Conservation (phyloP, 2,113 vertebrate species). For the Paedocypris sp. region DNA sequence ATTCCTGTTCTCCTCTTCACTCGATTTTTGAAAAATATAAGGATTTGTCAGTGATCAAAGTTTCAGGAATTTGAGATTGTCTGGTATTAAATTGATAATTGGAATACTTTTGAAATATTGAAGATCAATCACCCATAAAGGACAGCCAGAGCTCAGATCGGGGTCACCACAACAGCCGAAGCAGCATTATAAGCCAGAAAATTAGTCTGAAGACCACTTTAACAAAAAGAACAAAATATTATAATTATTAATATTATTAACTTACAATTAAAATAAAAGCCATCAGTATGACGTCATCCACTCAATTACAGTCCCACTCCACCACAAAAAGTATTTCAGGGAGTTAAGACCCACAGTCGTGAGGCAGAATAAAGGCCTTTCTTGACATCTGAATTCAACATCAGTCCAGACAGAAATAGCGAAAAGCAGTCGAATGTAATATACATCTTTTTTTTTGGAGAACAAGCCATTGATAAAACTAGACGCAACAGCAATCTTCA, state of each 20-base stretch:
- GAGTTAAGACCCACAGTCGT: constrained; percentile 73
- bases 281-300: constrained; percentile 26
- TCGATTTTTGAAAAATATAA: too few relatives aligned
- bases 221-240: not conserved
- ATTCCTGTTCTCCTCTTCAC: too few relatives aligned
- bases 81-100: too few relatives aligned
- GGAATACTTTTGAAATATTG: not conserved
- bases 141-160: constrained; percentile 87
- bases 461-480: constrained; percentile 88
- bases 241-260: not conserved
- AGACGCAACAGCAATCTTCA: constrained; percentile 71
- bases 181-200: constrained; percentile 90
- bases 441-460: constrained; percentile 89
- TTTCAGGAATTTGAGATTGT: too few relatives aligned
- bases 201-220: constrained; percentile 86
- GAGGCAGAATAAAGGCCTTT: not conserved
- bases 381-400: not conserved
- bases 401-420: too few relatives aligned
- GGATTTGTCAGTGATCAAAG: too few relatives aligned
- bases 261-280: not conserved
- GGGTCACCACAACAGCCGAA: constrained; percentile 85
- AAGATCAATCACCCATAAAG: constrained; percentile 81
- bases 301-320: constrained; percentile 92
- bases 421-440: not conserved
- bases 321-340: constrained; percentile 84